phyloP scores from a whole-genome alignment of 2,888 invertebrate genomes.

The Aelia acuminata region DNA sequence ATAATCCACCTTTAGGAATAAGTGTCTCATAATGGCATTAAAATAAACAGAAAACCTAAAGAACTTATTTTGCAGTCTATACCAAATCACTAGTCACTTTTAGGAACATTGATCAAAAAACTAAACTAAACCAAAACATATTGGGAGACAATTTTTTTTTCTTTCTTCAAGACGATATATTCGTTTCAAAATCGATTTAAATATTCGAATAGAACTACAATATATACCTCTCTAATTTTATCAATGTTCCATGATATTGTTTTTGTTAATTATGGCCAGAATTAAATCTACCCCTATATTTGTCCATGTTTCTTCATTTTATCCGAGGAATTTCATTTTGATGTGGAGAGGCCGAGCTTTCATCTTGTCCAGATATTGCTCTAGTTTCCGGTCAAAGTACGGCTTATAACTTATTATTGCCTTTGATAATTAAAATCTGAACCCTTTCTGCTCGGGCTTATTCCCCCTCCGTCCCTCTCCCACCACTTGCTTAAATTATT shows the following conservation, averaged over 20 bases:
- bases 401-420: conserved; percentile 8
- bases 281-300: not conserved
- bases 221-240: not conserved
- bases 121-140: no score
- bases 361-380: conserved; percentile 34
- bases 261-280: not conserved
- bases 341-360: not conserved
- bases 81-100: no score
- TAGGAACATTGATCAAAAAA: no score
- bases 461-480: not conserved
- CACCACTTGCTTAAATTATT: not conserved
- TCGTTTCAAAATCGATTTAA: no score
- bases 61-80: no score
- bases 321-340: conserved; percentile 36
- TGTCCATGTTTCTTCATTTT: conserved; percentile 1
- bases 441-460: not conserved
- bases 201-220: no score
- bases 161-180: no score
- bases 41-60: no score
- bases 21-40: no score
- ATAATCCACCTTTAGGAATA: no score
- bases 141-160: no score
- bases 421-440: not conserved
- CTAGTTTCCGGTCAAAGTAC: conserved; percentile 32
- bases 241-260: not conserved